phyloP scores from a whole-genome alignment of 1,140 invertebrate genomes.

The Luehdorfia chinensis region DNA sequence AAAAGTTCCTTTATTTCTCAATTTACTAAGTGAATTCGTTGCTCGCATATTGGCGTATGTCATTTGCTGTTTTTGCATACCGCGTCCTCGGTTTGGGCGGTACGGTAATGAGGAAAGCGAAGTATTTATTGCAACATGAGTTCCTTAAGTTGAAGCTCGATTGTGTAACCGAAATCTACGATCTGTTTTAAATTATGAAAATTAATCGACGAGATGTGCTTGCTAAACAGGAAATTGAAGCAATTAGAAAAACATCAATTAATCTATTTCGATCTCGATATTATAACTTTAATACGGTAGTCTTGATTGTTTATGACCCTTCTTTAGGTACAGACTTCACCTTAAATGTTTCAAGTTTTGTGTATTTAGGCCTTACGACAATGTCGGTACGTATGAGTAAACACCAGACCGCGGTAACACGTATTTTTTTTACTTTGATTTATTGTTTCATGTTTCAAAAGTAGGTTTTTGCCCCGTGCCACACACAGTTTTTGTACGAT shows the following conservation, averaged over 20 bases:
- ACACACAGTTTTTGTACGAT: slow-evolving; percentile 51
- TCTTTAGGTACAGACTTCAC: slow-evolving; percentile 23
- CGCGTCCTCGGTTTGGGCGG: slow-evolving; percentile 58
- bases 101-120: slow-evolving; percentile 64
- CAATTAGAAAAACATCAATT: slow-evolving; percentile 14
- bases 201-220: slow-evolving; percentile 7
- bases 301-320: slow-evolving; percentile 3
- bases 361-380: slow-evolving; percentile 44
- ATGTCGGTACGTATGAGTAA: slow-evolving; percentile 53
- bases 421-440: slow-evolving; percentile 72
- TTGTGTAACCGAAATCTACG: slow-evolving; percentile 6
- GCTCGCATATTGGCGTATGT: slow-evolving; percentile 59
- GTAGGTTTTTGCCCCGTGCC: slow-evolving; percentile 58
- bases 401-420: slow-evolving; percentile 63
- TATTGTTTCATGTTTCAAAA: slow-evolving; percentile 70
- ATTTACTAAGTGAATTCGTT: slow-evolving; percentile 72
- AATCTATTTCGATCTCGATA: slow-evolving; percentile 6
- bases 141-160: slow-evolving; percentile 36
- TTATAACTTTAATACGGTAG: background rate
- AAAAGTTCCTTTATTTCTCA: slow-evolving; percentile 68
- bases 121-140: slow-evolving; percentile 57
- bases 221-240: slow-evolving; percentile 15
- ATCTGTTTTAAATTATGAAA: slow-evolving; percentile 11
- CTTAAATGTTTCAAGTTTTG: slow-evolving; percentile 35
- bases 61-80: slow-evolving; percentile 66